Conservation (phyloP, 1,140 invertebrate genomes). For the Drosophila arawakana region DNA sequence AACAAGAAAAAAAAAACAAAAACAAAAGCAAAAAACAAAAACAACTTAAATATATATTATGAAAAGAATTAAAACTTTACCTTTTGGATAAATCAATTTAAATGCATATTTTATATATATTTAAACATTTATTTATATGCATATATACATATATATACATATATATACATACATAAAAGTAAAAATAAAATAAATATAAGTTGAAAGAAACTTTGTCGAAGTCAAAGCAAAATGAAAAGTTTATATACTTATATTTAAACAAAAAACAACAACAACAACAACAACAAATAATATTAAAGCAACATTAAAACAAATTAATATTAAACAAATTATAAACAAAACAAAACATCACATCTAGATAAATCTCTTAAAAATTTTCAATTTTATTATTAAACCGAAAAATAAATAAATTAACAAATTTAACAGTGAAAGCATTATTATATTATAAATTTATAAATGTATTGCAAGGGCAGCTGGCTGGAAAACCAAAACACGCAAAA, state of each 20-base stretch:
- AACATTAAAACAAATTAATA: slow-evolving; percentile 75
- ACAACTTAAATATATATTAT: slow-evolving; percentile 52
- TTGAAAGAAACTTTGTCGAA: slow-evolving; percentile 73
- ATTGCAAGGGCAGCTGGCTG: slow-evolving; percentile 68
- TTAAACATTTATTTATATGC: slow-evolving; percentile 81
- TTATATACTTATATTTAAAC: slow-evolving; percentile 79
- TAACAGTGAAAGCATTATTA: slow-evolving; percentile 77
- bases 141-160: slow-evolving; percentile 43
- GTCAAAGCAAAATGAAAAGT: slow-evolving; percentile 66
- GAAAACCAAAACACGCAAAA: slow-evolving; percentile 46
- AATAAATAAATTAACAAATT: slow-evolving; percentile 79
- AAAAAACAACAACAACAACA: slow-evolving; percentile 41
- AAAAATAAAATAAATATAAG: slow-evolving; percentile 65
- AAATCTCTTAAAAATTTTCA: slow-evolving; percentile 83
- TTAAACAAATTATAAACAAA: slow-evolving; percentile 57
- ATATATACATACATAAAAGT: slow-evolving; percentile 35
- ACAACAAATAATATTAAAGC: slow-evolving; percentile 73
- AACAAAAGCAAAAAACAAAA: slow-evolving; percentile 33
- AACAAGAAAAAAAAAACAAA: slow-evolving; percentile 25
- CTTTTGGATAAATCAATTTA: slow-evolving; percentile 81
- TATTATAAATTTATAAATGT: slow-evolving; percentile 70
- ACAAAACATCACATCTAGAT: slow-evolving; percentile 78
- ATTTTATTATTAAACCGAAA: slow-evolving; percentile 80
- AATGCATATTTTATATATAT: slow-evolving; percentile 81
- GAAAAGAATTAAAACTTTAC: slow-evolving; percentile 77